Evolutionary conservation across 92 coral and sea anemone species (phyloP), one percentile per base, ranked within the genome.

Genomic region (Siderastrea radians): DNA sequence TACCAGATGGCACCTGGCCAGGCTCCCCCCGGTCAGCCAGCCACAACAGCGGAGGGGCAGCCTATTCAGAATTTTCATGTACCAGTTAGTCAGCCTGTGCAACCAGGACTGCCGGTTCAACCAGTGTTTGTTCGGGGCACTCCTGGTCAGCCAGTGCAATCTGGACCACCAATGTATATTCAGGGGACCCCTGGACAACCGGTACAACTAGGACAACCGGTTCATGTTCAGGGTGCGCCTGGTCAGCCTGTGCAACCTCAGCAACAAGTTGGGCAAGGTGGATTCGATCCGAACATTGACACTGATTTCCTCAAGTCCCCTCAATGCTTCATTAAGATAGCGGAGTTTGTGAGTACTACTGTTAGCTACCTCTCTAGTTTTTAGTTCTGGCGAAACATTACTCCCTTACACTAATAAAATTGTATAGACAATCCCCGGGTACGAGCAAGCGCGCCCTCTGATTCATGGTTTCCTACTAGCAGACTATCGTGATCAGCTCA

Each of bases 1-100:
- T 79, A 64, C 84, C 84, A 79, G 84, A 49, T 49, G 73, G 72
- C 49, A 6, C 84, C 84, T 17, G 84, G 84, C 19, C 84, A 79
- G 58, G 72, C 19, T 64, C 74, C 84, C 8, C 5, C 84, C 48
- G 84, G 84, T 64, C 84, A 79, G 3, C 74, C 84, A 6, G 60
- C 84, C 1, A 64, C 62, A 8, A 79, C 84, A 5, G 49, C 84
- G 5, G 73, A 64, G 11, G 84, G 84, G 13, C 84, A 49, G 46
- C 84, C 84, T 4, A 79, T 79, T 51, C 84, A 79, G 84, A 63
- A 79, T 64, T 79, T 48, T 11, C 49, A 79, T 64, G 61, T 62
- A 11, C 84, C 58, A 1, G 65, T 55, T 49, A 73, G 19, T 59
- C 84, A 79, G 13, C 72, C 70, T n/a, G 70, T 6, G 1, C 69